Conservation (phyloP, 2,888 invertebrate species). For the Osmoderma eremita region DNA sequence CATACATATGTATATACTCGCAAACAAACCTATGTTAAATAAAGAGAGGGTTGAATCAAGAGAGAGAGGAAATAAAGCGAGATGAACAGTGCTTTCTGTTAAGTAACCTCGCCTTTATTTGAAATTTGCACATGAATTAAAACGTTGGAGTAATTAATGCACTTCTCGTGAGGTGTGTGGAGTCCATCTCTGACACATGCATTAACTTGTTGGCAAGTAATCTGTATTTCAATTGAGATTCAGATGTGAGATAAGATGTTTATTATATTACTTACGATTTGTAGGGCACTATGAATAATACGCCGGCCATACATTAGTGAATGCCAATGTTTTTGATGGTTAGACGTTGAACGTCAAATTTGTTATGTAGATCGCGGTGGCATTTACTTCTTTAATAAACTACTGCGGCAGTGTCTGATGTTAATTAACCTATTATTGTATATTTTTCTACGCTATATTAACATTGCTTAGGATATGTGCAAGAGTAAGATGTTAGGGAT, state of each 20-base stretch:
- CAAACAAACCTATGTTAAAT: too few species aligned
- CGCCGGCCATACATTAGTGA: slow-evolving; percentile 44
- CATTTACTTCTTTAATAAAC: slow-evolving; percentile 42
- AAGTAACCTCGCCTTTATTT: slow-evolving; percentile 38
- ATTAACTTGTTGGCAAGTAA: slow-evolving; percentile 57
- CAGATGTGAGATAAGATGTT: slow-evolving; percentile 55
- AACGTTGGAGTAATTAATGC: slow-evolving; percentile 55
- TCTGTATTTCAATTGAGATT: slow-evolving; percentile 57
- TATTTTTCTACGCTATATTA: neutral
- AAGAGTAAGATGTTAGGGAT: neutral
- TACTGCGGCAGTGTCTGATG: slow-evolving; percentile 17
- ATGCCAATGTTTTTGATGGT: slow-evolving; percentile 22
- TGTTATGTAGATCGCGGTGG: slow-evolving; percentile 42
- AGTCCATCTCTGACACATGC: slow-evolving; percentile 59
- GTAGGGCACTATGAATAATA: slow-evolving; percentile 47
- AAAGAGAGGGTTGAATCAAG: too few species aligned
- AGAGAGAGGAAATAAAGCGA: neutral
- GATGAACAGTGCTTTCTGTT: slow-evolving; percentile 9
- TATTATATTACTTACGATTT: slow-evolving; percentile 55
- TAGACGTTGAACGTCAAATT: slow-evolving; percentile 10
- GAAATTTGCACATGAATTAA: slow-evolving; percentile 41
- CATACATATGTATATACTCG: too few species aligned
- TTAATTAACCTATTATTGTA: slow-evolving; percentile 19
- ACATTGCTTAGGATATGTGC: neutral
- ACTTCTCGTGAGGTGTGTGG: slow-evolving; percentile 54